A percentile compares a stretch with the other conserved stretches of the same genome.
Conservation (phyloP, 2,888 invertebrate genomes). For the Conops quadrifasciatus region DNA sequence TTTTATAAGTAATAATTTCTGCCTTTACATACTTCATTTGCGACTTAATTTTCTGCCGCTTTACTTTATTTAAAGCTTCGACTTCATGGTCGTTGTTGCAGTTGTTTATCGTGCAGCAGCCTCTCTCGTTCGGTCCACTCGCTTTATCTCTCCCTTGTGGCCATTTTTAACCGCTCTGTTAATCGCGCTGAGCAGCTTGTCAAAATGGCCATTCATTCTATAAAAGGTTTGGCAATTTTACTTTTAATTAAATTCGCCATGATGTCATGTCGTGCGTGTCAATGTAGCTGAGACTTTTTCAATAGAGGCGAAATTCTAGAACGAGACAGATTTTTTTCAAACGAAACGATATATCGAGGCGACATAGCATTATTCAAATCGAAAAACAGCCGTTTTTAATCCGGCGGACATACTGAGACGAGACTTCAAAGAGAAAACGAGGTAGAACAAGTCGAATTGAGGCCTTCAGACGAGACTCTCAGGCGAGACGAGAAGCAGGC, state of each 20-base stretch:
- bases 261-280: neutral
- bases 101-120: neutral
- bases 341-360: too few relatives aligned
- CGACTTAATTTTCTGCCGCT: constrained; percentile 5
- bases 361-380: too few relatives aligned
- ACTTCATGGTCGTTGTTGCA: constrained; percentile 16
- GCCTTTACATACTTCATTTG: constrained; percentile 16
- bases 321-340: too few relatives aligned
- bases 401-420: too few relatives aligned
- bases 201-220: constrained; percentile 21
- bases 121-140: neutral
- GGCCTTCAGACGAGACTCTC: too few relatives aligned
- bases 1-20: constrained; percentile 31
- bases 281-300: neutral
- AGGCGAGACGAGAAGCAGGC: too few relatives aligned
- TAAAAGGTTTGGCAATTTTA: constrained; percentile 18
- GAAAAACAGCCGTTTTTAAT: too few relatives aligned
- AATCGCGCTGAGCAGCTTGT: neutral
- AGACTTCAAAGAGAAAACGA: too few relatives aligned
- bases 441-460: too few relatives aligned
- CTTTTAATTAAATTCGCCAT: constrained; percentile 23
- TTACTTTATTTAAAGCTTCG: neutral
- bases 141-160: neutral
- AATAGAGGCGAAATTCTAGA: too few relatives aligned
- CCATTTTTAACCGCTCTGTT: neutral